Base-by-base conservation (phyloP, 2,888 invertebrate genomes). In the Buathra laborator region DNA sequence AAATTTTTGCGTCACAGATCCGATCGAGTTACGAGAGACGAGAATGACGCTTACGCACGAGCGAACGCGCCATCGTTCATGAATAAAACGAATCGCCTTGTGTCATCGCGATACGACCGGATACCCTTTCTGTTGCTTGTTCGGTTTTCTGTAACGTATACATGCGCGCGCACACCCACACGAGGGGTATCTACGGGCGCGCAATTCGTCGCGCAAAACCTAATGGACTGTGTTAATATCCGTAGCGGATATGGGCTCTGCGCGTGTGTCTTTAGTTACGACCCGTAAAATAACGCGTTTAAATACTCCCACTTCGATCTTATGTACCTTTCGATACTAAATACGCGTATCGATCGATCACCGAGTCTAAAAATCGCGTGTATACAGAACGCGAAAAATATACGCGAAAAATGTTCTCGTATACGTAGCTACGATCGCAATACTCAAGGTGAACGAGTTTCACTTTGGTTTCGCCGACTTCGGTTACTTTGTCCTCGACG, bases 401-500 rank as follows among this genome's bases (percentile, higher is more conserved):
- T 19, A 14, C 29, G 29, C 59, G 59, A 5, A 6, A 24, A 24
- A 24, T 24, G 24, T 24, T 3, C 24, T 24, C 24, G 24, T 24
- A 24, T 24, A 24, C 24, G 24, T 19, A 32, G 14, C 32, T 14
- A 14, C 56, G 19, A 56, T 56, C 9, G 6, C 37, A 9, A 37
- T 6, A 67, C 19, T 67, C 75, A 83, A 80, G 83, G 79, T 70
- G 48, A 83, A 79, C 83, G 10, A 74, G 83, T 83, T 83, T 80
- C 79, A 67, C 53, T 19, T 64, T 24, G 74, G 64, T 62, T 29
- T 62, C 62, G 37, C 46, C 48, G 68, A 46, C 44, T 70, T 68
- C 16, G 37, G 68, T 46, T 32, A 59, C 68, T 68, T 29, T 68
- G 32, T 68, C 56, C 68, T 78, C 68, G 59, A 4, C 67, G 67